Evolutionary conservation across 2,888 invertebrate genomes (phyloP).

Genomic region (Cataglyphis cursor): DNA sequence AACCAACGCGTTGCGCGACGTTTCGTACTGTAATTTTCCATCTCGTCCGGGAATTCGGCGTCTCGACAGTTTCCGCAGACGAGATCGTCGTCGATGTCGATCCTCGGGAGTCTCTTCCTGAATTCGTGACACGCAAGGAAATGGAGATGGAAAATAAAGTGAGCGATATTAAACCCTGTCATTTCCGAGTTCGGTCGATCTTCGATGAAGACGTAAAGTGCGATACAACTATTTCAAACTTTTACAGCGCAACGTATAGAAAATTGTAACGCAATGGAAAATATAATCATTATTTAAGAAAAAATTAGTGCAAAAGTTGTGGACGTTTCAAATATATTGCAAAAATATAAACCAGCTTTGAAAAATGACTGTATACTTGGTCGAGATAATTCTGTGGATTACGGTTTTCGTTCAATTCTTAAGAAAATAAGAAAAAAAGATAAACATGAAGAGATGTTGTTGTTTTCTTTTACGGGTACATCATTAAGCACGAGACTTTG

Average conservation of each 20-base stretch:
- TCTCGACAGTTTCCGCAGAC: constrained; percentile 41
- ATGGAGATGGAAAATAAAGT: constrained; percentile 45
- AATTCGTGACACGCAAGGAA: constrained; percentile 30
- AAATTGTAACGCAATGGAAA: background rate
- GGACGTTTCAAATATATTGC: background rate
- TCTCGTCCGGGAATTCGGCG: constrained; percentile 49
- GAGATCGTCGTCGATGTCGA: background rate
- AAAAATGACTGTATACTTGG: background rate
- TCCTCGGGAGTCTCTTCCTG: constrained; percentile 14
- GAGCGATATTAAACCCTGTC: constrained; percentile 12
- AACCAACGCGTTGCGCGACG: constrained; percentile 54
- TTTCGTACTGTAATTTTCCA: constrained; percentile 63
- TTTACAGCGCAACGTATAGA: background rate
- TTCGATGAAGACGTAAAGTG: background rate
- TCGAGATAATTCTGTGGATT: background rate
- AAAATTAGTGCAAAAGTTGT: background rate
- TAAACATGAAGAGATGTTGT: background rate
- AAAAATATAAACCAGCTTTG: background rate
- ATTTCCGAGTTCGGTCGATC: constrained; percentile 29
- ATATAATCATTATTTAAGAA: background rate
- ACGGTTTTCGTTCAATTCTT: background rate
- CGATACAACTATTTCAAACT: background rate
- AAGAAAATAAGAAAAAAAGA: background rate
- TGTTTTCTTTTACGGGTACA: constrained; percentile 7
- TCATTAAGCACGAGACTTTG: constrained; percentile 11